Evolutionary conservation across 2,888 invertebrate genomes (phyloP).

Genomic region (Cheilosia soror): DNA sequence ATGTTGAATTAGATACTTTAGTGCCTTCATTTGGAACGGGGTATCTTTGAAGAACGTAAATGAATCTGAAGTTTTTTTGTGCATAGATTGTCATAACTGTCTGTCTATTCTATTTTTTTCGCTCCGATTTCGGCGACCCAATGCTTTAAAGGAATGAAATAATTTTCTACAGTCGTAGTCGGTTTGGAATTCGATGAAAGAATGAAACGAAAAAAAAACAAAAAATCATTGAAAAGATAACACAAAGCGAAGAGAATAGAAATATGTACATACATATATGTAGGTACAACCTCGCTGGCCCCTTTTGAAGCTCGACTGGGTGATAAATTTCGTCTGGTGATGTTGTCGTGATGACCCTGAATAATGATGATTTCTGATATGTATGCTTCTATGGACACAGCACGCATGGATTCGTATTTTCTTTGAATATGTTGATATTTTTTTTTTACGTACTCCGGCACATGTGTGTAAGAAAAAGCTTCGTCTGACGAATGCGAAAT

Average conservation of each 20-base stretch:
- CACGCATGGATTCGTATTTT: constrained; percentile 33
- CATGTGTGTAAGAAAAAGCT: constrained; percentile 28
- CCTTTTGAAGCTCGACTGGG: constrained; percentile 38
- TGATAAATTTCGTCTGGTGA: constrained; percentile 58
- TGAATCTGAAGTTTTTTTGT: background rate
- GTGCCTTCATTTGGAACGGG: background rate
- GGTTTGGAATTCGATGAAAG: constrained; percentile 30
- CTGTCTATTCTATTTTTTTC: background rate
- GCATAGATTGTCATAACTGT: too few relatives aligned
- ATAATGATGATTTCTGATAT: constrained; percentile 49
- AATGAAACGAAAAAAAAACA: constrained; percentile 16
- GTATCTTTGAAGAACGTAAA: background rate
- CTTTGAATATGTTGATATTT: background rate
- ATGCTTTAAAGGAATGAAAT: background rate
- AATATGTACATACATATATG: background rate
- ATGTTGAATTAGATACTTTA: constrained; percentile 41
- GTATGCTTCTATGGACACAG: constrained; percentile 22
- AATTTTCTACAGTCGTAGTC: background rate
- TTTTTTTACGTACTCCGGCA: background rate
- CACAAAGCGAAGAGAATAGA: constrained; percentile 26
- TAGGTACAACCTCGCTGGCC: constrained; percentile 10
- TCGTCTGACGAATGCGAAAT: constrained; percentile 66
- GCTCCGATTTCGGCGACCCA: background rate
- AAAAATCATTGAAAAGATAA: constrained; percentile 1
- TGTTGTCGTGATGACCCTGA: constrained; percentile 68